phyloP scores from a whole-genome alignment of 2,797 vertebrate species.

The Acanthis flammea region DNA sequence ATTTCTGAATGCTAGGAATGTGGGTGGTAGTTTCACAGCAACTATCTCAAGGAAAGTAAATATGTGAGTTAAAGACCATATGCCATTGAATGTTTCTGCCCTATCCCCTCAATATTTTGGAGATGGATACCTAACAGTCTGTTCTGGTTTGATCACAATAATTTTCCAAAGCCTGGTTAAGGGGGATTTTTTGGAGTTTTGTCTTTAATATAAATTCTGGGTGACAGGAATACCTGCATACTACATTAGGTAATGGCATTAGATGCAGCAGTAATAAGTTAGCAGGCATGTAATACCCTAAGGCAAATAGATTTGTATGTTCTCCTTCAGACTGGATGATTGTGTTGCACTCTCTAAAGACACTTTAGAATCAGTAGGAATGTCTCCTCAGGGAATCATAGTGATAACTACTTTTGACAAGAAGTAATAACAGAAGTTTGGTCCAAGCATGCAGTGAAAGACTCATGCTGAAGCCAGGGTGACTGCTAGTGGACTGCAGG shows the following conservation, averaged over 20 bases:
- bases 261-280: slow-evolving; percentile 21
- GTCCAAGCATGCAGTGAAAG: slow-evolving; percentile 12
- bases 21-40: neutral
- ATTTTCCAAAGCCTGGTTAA: neutral
- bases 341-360: slow-evolving; percentile 36
- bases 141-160: neutral
- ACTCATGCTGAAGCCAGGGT: neutral
- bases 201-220: neutral
- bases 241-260: slow-evolving; percentile 19
- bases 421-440: slow-evolving; percentile 49
- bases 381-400: slow-evolving; percentile 15
- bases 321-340: slow-evolving; percentile 43
- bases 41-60: neutral
- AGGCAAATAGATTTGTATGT: slow-evolving; percentile 54
- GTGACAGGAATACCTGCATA: neutral
- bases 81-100: neutral
- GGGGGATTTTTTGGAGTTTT: neutral
- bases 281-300: slow-evolving; percentile 39
- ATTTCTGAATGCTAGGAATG: neutral
- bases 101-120: neutral
- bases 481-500: slow-evolving; percentile 13
- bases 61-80: neutral
- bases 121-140: neutral
- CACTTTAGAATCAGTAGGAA: slow-evolving; percentile 38
- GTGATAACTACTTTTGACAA: slow-evolving; percentile 60